Conservation (phyloP, 2,888 invertebrate genomes). For the Zygothrica quintamaculata region DNA sequence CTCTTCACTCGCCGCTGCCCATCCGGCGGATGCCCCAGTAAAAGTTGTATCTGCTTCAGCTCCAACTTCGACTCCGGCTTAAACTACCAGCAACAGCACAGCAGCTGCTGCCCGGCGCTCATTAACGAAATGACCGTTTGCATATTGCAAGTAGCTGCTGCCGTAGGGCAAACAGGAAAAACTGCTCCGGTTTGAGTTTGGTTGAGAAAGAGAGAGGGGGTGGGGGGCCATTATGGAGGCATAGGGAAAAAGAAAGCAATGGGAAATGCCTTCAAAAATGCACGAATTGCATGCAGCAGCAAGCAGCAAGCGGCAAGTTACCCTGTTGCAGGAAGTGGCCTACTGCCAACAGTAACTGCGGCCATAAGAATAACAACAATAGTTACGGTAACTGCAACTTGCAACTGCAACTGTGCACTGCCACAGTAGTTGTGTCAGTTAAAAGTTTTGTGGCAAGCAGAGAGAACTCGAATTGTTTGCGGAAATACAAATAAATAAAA, state of each 20-base stretch:
- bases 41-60: conserved; percentile 57
- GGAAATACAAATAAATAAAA: conserved; percentile 77
- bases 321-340: conserved; percentile 71
- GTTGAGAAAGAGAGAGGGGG: no score
- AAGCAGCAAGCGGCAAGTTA: conserved; percentile 36
- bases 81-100: background rate
- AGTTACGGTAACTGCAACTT: conserved; percentile 11
- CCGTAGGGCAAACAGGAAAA: conserved; percentile 6
- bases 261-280: conserved; percentile 75
- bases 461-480: conserved; percentile 68
- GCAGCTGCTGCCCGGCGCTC: conserved; percentile 61
- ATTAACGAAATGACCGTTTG: conserved; percentile 82
- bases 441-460: conserved; percentile 65
- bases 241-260: conserved; percentile 39
- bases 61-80: conserved; percentile 12
- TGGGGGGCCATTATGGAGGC: background rate
- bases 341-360: conserved; percentile 61
- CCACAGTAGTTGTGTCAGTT: conserved; percentile 33
- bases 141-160: conserved; percentile 62
- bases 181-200: background rate
- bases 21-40: conserved; percentile 69
- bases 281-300: conserved; percentile 67
- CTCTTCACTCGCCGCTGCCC: conserved; percentile 32
- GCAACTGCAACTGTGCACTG: conserved; percentile 3
- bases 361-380: conserved; percentile 13